Evolutionary conservation across 2,888 invertebrate genomes (phyloP).

Genomic region (Gisinianus flammeolus): DNA sequence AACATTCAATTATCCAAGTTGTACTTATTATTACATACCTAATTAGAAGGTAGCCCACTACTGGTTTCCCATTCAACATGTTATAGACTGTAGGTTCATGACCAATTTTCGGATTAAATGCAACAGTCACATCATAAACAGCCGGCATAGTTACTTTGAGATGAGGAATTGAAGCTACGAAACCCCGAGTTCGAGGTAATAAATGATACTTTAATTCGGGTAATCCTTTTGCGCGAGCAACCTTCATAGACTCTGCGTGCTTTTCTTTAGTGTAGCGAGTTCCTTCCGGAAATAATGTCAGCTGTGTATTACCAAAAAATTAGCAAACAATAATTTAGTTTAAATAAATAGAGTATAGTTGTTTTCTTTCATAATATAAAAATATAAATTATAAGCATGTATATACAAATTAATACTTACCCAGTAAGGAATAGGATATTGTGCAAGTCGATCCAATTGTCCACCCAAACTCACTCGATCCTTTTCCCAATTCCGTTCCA

Average conservation of each 20-base stretch:
- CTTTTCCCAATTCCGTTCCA: constrained; percentile 89
- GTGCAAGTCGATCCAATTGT: constrained; percentile 80
- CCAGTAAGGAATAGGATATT: constrained; percentile 91
- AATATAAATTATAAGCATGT: neutral
- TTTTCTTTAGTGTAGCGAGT: constrained; percentile 88
- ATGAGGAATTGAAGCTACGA: constrained; percentile 81
- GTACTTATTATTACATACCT: too few relatives aligned
- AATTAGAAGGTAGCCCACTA: constrained; percentile 78
- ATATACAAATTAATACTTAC: constrained; percentile 65
- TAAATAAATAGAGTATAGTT: too few relatives aligned
- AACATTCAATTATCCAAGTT: too few relatives aligned
- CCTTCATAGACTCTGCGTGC: constrained; percentile 83
- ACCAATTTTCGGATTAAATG: constrained; percentile 60
- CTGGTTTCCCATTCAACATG: constrained; percentile 67
- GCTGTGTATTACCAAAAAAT: neutral
- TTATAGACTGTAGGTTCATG: constrained; percentile 52
- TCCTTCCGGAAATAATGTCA: constrained; percentile 67
- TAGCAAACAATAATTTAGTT: too few relatives aligned
- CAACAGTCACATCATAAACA: constrained; percentile 76
- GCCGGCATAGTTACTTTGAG: constrained; percentile 76
- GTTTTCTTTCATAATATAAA: neutral
- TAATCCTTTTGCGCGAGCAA: constrained; percentile 84
- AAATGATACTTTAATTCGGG: constrained; percentile 86
- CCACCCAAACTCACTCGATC: constrained; percentile 81
- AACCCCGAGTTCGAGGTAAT: constrained; percentile 83